Conservation (phyloP, 2,113 vertebrate species). For the Todiramphus chloris region DNA sequence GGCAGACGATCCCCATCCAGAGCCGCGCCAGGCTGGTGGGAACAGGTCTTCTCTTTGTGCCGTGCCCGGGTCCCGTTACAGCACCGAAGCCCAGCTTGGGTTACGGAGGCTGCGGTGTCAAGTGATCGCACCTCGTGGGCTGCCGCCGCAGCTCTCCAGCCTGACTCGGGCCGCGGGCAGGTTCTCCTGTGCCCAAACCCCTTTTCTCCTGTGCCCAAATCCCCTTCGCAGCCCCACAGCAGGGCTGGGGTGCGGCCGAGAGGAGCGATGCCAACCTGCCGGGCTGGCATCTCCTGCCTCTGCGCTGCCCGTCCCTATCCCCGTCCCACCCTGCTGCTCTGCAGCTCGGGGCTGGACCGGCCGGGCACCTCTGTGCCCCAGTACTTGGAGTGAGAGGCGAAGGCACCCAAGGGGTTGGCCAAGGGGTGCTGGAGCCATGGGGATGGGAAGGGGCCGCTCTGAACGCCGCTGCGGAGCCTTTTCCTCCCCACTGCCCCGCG, state of each 20-base stretch:
- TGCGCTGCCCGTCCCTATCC: not conserved
- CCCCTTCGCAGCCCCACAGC: not conserved
- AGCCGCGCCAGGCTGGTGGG: fast-evolving
- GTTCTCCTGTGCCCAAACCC: not conserved
- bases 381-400: not conserved
- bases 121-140: not conserved
- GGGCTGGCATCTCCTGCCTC: not conserved
- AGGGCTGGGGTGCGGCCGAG: not conserved
- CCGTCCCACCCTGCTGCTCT: not conserved
- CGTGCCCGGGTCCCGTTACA: constrained; percentile 21
- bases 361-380: not conserved
- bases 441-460: not conserved
- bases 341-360: not conserved
- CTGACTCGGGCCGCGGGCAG: not conserved
- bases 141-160: not conserved
- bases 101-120: constrained; percentile 9
- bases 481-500: not conserved
- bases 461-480: not conserved
- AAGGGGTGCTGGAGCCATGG: fast-evolving
- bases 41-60: not conserved
- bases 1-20: not conserved
- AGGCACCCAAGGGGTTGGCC: not conserved
- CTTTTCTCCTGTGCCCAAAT: not conserved
- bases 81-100: not conserved
- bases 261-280: not conserved